Evolutionary conservation across 2,888 invertebrate species (phyloP).

Genomic region (Philhelius pedissequus): DNA sequence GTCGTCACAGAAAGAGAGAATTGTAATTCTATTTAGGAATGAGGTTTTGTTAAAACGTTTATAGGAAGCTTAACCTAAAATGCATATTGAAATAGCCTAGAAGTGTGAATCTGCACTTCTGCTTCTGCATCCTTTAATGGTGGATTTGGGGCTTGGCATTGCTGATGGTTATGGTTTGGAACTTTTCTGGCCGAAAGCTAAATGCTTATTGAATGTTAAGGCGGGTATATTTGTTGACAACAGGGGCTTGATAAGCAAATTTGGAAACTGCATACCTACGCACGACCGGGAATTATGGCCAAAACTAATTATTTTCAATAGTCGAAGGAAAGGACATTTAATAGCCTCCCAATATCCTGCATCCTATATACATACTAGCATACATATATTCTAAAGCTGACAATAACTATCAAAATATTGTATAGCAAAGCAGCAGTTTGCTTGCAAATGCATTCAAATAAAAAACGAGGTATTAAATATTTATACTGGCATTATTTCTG

Average conservation of each 20-base stretch:
- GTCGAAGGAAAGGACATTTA: conserved; percentile 15
- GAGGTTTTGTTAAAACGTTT: conserved; percentile 38
- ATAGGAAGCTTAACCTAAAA: conserved; percentile 43
- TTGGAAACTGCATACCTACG: conserved; percentile 21
- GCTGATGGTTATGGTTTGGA: conserved; percentile 31
- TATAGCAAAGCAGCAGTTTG: not conserved
- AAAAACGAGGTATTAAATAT: not conserved
- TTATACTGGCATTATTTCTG: conserved; percentile 13
- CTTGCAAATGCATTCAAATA: not conserved
- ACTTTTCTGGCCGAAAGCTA: conserved; percentile 14
- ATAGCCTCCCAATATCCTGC: conserved; percentile 1
- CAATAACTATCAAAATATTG: conserved; percentile 1
- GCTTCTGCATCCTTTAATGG: conserved; percentile 40
- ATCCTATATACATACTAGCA: not conserved
- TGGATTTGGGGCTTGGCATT: not conserved
- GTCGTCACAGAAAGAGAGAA: not conserved
- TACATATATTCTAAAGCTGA: not conserved
- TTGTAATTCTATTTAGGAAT: conserved; percentile 24
- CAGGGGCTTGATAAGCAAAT: conserved; percentile 29
- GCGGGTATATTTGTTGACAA: conserved; percentile 28
- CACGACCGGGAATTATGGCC: not conserved
- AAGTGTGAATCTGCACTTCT: conserved; percentile 47
- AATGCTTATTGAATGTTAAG: conserved; percentile 50
- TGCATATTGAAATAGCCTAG: conserved; percentile 30
- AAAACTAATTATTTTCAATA: conserved; percentile 20